phyloP scores from a whole-genome alignment of 2,888 invertebrate species.

The Apeira syringaria region DNA sequence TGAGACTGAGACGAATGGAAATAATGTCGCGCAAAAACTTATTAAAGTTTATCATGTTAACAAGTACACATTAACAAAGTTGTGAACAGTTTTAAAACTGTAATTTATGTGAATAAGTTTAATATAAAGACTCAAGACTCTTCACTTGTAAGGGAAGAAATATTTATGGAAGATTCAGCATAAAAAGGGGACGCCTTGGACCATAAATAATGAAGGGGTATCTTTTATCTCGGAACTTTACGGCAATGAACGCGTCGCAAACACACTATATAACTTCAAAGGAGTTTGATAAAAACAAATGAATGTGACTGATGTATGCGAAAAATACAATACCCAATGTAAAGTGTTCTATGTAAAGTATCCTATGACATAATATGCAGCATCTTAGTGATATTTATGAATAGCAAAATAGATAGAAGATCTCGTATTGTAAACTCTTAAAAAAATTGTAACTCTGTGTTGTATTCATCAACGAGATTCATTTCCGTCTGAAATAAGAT shows the following conservation, averaged over 20 bases:
- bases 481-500: constrained; percentile 8
- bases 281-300: constrained; percentile 16
- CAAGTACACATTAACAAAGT: constrained; percentile 24
- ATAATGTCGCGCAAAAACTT: constrained; percentile 60
- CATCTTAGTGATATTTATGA: too few species aligned
- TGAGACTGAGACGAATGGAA: constrained; percentile 48
- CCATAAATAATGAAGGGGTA: constrained; percentile 68
- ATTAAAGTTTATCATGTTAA: constrained; percentile 64
- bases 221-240: constrained; percentile 54
- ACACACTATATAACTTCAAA: constrained; percentile 34
- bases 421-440: constrained; percentile 18
- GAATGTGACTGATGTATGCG: too few species aligned
- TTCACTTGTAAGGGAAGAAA: constrained; percentile 25
- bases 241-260: constrained; percentile 44
- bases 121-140: too few species aligned
- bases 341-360: too few species aligned
- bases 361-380: too few species aligned
- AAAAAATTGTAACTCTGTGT: background rate
- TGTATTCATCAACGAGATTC: background rate
- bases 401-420: too few species aligned
- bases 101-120: constrained; percentile 5
- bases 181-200: constrained; percentile 53
- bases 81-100: constrained; percentile 14
- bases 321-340: too few species aligned
- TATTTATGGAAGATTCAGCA: constrained; percentile 44